Evolutionary conservation across 2,888 invertebrate species (phyloP), one percentile per base, ranked within the genome.

Genomic region (Tenodera sinensis): DNA sequence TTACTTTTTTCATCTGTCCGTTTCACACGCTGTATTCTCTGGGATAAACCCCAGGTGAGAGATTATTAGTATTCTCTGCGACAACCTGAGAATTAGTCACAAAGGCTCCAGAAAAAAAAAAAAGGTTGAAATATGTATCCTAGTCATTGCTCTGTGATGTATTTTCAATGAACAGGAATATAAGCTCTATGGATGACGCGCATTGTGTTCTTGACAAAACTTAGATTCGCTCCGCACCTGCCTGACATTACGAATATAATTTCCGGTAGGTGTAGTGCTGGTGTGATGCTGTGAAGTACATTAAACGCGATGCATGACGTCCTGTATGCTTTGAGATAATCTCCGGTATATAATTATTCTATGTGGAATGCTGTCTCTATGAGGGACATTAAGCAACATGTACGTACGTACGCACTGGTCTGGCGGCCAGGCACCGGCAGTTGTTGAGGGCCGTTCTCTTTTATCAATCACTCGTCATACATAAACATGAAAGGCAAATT

Each of bases 401-500:
- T 71, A 71, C 54, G 25, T 20, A 25, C 20, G 54, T 71, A 71
- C 54, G 25, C 54, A 25, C 20, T 71, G 20, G 54, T 25, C 54
- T 71, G 54, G 54, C 54, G 54, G 54, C 54, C 54, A 71, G 54
- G 54, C 87, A 34, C 34, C 86, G 28, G n/a, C 28, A 54, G 86
- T 86, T 28, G 86, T 28, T 86, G 20, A 27, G 42, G 81, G 15
- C 28, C 85, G 34, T 30, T 88, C 88, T 88, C 89, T 90, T 90
- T 90, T 90, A 90, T 90, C 90, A 90, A 90, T 90, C 90, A 90
- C 87, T 42, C 86, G 83, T 81, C 90, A 90, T 90, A 90, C 90
- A 90, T 90, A 90, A 89, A 90, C 90, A 90, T 90, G 90, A 90
- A 88, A 89, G 88, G 89, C 87, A 90, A 90, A 90, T 90, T 90